phyloP scores from a whole-genome alignment of 2,888 invertebrate genomes.

The Zygaena filipendulae region DNA sequence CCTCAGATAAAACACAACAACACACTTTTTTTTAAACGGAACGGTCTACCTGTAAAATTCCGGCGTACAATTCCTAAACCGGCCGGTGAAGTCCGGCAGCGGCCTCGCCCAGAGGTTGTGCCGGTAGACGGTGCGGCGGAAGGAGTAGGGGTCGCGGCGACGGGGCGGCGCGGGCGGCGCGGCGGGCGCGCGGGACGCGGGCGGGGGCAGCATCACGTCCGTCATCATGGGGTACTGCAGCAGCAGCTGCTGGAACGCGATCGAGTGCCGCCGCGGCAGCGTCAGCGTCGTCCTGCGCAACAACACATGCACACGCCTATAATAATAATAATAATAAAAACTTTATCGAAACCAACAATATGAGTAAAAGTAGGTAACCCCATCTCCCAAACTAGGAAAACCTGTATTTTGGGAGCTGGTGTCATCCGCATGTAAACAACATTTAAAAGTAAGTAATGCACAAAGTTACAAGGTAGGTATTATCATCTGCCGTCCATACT shows the following conservation, averaged over 20 bases:
- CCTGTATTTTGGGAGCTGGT: too few species aligned
- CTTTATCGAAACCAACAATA: too few species aligned
- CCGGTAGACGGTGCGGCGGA: conserved; percentile 79
- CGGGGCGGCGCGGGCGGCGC: conserved; percentile 25
- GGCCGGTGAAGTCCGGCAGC: conserved; percentile 75
- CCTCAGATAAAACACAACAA: too few species aligned
- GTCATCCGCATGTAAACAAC: background rate
- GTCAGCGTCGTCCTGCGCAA: conserved; percentile 74
- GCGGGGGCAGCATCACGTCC: conserved; percentile 24
- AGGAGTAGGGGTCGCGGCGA: conserved; percentile 48
- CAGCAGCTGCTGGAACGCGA: conserved; percentile 70
- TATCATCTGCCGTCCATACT: too few species aligned
- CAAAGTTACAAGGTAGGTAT: too few species aligned
- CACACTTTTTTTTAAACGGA: too few species aligned
- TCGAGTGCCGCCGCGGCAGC: conserved; percentile 68
- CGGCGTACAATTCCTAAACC: conserved; percentile 79
- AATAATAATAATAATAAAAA: too few species aligned
- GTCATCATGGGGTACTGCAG: conserved; percentile 48
- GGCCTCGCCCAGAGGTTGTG: conserved; percentile 80
- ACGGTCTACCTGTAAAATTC: conserved; percentile 83
- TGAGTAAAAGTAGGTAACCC: too few species aligned
- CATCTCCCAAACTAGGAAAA: too few species aligned
- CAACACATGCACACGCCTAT: conserved; percentile 1
- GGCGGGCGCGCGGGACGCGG: conserved; percentile 19
- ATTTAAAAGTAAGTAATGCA: background rate